These are phyloP conservation scores for Dinocampus coccinellae DNA, from an alignment of 2,888 invertebrate genomes.

Conservation along the genomic window DNA sequence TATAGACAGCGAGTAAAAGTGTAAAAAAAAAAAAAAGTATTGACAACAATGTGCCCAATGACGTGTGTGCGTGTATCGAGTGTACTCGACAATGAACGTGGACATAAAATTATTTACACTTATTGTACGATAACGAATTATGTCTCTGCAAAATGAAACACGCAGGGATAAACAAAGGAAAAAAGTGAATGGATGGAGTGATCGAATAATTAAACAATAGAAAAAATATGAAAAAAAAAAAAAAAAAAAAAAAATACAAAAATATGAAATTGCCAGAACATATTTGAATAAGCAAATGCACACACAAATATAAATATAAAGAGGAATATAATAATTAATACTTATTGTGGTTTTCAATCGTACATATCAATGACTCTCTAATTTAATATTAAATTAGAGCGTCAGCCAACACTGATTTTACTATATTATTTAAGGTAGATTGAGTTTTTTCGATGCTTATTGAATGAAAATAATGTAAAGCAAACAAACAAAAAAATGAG, in stretches of 20 bases:
- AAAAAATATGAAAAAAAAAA: slow-evolving; percentile 13
- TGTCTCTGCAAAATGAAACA: neutral
- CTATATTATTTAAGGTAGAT: slow-evolving; percentile 52
- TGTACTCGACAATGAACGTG: slow-evolving; percentile 19
- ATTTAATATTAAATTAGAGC: slow-evolving; percentile 36
- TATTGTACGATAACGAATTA: neutral
- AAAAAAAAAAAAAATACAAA: slow-evolving; percentile 17
- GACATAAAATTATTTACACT: slow-evolving; percentile 9
- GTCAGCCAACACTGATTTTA: slow-evolving; percentile 55
- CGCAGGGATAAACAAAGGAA: neutral
- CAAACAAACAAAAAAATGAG: neutral
- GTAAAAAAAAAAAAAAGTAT: neutral
- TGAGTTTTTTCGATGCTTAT: slow-evolving; percentile 56
- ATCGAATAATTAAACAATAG: neutral
- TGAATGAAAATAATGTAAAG: slow-evolving; percentile 34
- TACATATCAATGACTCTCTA: slow-evolving; percentile 61
- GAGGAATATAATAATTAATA: slow-evolving; percentile 31
- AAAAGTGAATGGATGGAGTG: neutral
- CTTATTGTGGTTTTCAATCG: slow-evolving; percentile 56
- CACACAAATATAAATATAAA: slow-evolving; percentile 16
- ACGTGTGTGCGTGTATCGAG: slow-evolving; percentile 6
- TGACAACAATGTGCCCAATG: neutral
- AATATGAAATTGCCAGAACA: neutral
- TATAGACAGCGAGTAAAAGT: neutral
- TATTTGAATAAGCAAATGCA: slow-evolving; percentile 12